phyloP scores from a whole-genome alignment of 2,888 invertebrate genomes.

The Morpho achilles region DNA sequence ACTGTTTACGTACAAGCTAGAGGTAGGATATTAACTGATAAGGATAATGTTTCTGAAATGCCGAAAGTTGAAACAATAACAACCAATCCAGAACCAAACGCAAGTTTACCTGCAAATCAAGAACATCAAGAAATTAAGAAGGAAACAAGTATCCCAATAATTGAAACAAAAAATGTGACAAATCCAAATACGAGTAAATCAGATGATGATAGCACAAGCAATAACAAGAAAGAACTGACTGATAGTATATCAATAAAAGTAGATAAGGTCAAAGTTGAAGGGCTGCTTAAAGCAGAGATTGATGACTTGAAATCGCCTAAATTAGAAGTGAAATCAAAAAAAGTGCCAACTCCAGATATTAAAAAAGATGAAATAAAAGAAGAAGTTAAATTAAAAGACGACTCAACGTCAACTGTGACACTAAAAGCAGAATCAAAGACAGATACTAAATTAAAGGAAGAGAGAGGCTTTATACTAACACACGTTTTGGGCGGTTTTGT shows the following conservation, averaged over 20 bases:
- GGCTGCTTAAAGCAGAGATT: too few species aligned
- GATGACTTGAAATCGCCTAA: too few species aligned
- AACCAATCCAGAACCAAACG: constrained; percentile 13
- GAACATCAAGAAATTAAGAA: background rate
- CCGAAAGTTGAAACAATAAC: constrained; percentile 15
- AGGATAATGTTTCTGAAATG: constrained; percentile 31
- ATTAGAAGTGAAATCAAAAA: too few species aligned
- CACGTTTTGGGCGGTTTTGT: constrained; percentile 69
- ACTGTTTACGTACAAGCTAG: constrained; percentile 67
- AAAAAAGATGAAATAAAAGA: too few species aligned
- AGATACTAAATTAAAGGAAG: constrained; percentile 32
- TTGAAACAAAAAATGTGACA: constrained; percentile 13
- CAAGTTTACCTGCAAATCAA: constrained; percentile 4
- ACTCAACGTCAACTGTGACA: constrained; percentile 28
- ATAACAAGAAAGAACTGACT: constrained; percentile 11
- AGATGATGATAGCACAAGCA: constrained; percentile 19
- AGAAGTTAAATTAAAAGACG: constrained; percentile 20
- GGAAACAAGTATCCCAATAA: constrained; percentile 20
- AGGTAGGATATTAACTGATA: constrained; percentile 53
- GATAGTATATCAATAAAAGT: constrained; percentile 1
- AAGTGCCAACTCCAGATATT: too few species aligned
- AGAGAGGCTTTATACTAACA: constrained; percentile 48
- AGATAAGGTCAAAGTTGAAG: too few species aligned
- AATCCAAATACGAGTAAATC: constrained; percentile 12
- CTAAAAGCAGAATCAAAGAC: constrained; percentile 27